Percentiles rank a stretch among this genome's conserved stretches.
These are phyloP conservation scores for Falco berigora DNA, from an alignment of 2,797 vertebrate genomes.

Conservation along the genomic window DNA sequence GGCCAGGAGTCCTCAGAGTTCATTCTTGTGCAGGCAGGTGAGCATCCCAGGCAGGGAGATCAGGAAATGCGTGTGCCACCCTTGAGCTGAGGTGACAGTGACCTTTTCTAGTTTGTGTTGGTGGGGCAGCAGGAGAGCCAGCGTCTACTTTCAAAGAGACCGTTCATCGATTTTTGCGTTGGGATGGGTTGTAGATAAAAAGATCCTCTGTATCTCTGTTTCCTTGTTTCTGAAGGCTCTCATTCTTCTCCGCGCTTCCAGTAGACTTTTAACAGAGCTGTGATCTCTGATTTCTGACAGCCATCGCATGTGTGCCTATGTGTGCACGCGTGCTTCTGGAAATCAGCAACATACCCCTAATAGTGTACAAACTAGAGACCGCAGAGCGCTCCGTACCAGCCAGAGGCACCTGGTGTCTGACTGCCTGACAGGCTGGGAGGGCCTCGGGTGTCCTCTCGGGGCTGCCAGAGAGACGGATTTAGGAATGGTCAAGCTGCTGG, in stretches of 20 bases:
- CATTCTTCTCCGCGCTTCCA: rapidly evolving
- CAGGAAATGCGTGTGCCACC: not conserved
- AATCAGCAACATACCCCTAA: too few species aligned
- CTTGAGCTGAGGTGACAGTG: not conserved
- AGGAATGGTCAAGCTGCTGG: not conserved
- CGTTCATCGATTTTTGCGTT: rapidly evolving
- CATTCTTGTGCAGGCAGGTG: constrained; percentile 96
- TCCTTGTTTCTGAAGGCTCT: not conserved
- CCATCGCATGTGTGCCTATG: not conserved
- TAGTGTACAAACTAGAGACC: not conserved
- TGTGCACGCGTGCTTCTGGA: not conserved
- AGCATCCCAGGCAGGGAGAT: constrained; percentile 23
- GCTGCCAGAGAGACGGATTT: not conserved
- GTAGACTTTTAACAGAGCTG: not conserved
- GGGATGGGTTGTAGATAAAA: not conserved
- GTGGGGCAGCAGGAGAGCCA: not conserved
- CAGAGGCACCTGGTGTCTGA: not conserved
- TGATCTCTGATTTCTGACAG: not conserved
- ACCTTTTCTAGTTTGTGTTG: not conserved
- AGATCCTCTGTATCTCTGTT: not conserved
- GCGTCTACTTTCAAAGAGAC: not conserved
- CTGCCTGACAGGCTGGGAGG: not conserved
- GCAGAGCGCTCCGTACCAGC: not conserved
- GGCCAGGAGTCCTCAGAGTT: constrained; percentile 96
- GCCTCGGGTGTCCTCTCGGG: not conserved